Evolutionary conservation across 1,140 invertebrate genomes (phyloP).

Genomic region (Hylaeus anthracinus): DNA sequence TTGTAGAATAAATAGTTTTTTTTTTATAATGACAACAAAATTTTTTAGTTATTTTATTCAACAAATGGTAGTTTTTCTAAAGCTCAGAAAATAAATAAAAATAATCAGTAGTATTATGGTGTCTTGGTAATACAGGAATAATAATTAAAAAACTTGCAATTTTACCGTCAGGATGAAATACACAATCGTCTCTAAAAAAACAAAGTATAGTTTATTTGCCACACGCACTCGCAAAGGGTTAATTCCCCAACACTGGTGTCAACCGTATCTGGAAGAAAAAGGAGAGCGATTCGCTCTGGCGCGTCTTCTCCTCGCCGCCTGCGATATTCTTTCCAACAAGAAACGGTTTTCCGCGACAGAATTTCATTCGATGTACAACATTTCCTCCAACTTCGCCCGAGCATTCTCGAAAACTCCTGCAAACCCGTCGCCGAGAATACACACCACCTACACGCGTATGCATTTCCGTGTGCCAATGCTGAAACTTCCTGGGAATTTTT

Average conservation of each 20-base stretch:
- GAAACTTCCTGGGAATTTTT: conserved; percentile 19
- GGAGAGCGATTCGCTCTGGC: not conserved
- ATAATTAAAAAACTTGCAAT: too few species aligned
- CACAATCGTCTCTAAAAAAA: too few species aligned
- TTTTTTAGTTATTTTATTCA: too few species aligned
- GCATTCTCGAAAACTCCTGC: not conserved
- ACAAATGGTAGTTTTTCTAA: too few species aligned
- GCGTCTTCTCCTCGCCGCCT: not conserved
- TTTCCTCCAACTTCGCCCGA: conserved; percentile 11
- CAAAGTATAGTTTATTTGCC: too few species aligned
- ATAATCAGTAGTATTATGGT: too few species aligned
- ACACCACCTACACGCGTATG: conserved; percentile 20
- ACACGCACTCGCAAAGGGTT: too few species aligned
- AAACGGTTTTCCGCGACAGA: conserved; percentile 1
- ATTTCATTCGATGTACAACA: conserved; percentile 9
- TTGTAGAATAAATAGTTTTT: too few species aligned
- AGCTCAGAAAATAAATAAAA: too few species aligned
- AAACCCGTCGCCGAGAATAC: not conserved
- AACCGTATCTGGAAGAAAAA: not conserved
- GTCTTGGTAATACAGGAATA: too few species aligned
- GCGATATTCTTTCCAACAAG: not conserved
- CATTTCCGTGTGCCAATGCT: conserved; percentile 1
- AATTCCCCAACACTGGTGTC: not conserved
- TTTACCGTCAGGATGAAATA: too few species aligned
- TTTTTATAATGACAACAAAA: too few species aligned